Conservation (phyloP, 1,140 invertebrate genomes). For the Drosophila micromelanica region DNA sequence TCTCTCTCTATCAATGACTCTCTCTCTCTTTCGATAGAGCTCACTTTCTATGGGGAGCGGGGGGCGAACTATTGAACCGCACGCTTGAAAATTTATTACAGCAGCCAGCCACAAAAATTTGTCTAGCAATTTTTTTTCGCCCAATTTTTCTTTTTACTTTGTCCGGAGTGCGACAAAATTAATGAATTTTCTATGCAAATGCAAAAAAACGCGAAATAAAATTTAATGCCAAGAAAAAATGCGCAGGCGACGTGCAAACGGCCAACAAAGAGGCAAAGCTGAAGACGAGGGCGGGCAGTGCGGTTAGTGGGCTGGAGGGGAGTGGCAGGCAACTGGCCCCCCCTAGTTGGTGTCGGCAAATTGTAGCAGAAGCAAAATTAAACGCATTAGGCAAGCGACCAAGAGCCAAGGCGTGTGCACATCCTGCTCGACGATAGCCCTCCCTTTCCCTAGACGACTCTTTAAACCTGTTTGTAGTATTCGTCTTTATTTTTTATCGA, state of each 20-base stretch:
- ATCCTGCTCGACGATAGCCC: conserved; percentile 7
- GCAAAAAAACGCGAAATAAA: conserved; percentile 73
- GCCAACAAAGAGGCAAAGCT: conserved; percentile 28
- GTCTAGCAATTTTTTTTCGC: conserved; percentile 60
- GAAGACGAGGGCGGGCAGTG: no score
- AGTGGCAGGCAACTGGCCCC: background rate
- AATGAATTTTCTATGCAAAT: conserved; percentile 82
- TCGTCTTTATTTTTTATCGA: conserved; percentile 49
- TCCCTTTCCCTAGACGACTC: background rate
- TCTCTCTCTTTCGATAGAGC: background rate
- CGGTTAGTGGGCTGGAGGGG: background rate
- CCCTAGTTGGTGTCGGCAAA: conserved; percentile 50
- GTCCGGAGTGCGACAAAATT: conserved; percentile 58
- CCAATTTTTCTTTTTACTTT: conserved; percentile 24
- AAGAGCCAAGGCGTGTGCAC: conserved; percentile 41
- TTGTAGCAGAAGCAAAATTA: conserved; percentile 78
- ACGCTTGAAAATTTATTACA: conserved; percentile 64
- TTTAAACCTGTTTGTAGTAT: conserved; percentile 53
- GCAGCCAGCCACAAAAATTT: conserved; percentile 69
- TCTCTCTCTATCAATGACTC: background rate
- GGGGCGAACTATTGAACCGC: conserved; percentile 43
- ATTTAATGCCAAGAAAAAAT: conserved; percentile 77
- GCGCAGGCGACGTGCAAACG: conserved; percentile 65
- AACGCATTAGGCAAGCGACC: conserved; percentile 65
- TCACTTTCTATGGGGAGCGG: conserved; percentile 56